Base-by-base conservation (phyloP, 2,797 vertebrate genomes). In the Neoniphon sammara region DNA sequence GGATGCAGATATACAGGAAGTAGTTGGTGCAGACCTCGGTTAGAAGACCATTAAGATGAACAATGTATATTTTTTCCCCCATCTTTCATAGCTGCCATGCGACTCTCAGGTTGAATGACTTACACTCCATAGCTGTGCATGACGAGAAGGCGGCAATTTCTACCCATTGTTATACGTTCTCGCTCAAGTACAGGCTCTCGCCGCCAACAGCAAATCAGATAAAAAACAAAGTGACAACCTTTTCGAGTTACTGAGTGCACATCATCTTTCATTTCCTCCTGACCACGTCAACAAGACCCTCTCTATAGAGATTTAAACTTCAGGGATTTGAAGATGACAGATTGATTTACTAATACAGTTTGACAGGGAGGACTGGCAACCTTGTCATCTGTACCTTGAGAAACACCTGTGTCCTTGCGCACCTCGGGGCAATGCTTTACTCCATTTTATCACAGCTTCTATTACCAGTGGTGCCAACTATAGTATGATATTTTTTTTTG, bases 271-370 rank as follows among this genome's bases (percentile, higher is more conserved):
- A 91, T 92, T 91, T 91, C 88, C 83, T 57, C 44, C 70, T 18
- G 83, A 81, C 75, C 84, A 79, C 80, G 75, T 87, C 74, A 82
- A 78, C 79, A 31, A 66, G 75, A 83, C 73, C 79, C 74, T 69
- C 78, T 89, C 80, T 78, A 53, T 74, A 74, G 84, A 88, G 88
- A 88, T 87, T 87, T 88, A 82, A 81, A 89, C 84, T 86, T 88
- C 73, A 53, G 80, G 81, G 77, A 73, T 83, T 75, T 47, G 77
- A 80, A 75, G 88, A 89, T 90, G 88, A 94, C 90, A 90, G 93
- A 93, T 93, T 93, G 93, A 94, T 92, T 92, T 87, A 68, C 88
- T 94, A 93, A 93, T 89, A 73, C 80, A 73, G 78, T 92, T 87
- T 93, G 93, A 94, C 91, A 92, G 91, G 82, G 73, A 84, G 84